Evolutionary conservation across 2,888 invertebrate genomes (phyloP), one percentile per base, ranked within the genome.

Genomic region (Malacosoma neustria): DNA sequence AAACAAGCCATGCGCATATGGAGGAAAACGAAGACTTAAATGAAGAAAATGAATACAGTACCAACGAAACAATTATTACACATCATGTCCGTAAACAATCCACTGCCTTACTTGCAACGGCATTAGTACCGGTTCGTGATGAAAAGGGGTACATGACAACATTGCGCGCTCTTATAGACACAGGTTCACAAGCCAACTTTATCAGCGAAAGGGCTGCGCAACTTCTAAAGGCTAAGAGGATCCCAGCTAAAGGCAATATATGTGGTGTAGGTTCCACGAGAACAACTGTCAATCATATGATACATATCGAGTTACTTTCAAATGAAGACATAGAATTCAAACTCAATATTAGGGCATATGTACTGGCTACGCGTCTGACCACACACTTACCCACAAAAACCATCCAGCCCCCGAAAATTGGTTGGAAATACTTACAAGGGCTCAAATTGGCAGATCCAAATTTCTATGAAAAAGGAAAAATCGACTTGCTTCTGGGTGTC

Each of bases 81-180:
- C 37, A 48, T 31, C 22, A 34, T n/a, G 37, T 33, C 7, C 29
- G 41, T 30, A 40, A 30, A 13, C 29, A 34, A n/a, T 14, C 33
- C 2, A 41, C 29, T 30, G 46, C 43, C 4, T 32, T 56, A 15
- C 32, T 56, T 34, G 56, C 54, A 3, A 56, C 51, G 2, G 51
- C 53, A 13, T 6, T 51, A 9, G 46, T 53, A 4, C 31, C 30
- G 11, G 41, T 44, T 7, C 46, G 14, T 34, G 38, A 22, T 13
- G 43, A 47, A 3, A 6, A 37, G 0, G 51, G 51, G 13, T 35
- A 40, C 4, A 46, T 33, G 11, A 48, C 36, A 14, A 13, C 38
- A 13, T 37, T 54, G 4, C 47, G 49, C 2, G 49, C 48, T n/a
- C 34, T 52, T 4, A 42, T 54, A 9, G 54, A 54, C 33, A 41